A percentile compares a stretch with the other conserved stretches of the same genome.
phyloP scores from a whole-genome alignment of 2,113 vertebrate species.

The Pangasianodon hypophthalmus region DNA sequence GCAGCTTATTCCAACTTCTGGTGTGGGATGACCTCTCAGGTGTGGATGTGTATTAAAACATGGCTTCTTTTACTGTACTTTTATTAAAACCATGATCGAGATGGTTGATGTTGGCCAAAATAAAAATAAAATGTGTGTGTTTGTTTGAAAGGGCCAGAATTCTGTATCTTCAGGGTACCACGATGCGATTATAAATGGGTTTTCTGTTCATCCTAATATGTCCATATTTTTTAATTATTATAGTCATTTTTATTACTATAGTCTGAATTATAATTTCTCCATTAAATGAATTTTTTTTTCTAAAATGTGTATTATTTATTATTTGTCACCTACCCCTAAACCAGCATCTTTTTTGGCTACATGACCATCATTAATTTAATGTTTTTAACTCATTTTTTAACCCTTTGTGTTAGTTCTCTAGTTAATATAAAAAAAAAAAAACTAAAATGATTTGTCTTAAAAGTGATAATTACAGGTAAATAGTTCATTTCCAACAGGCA shows the following conservation, averaged over 20 bases:
- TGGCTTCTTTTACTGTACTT: background rate
- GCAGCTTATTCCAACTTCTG: conserved; percentile 95
- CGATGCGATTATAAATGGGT: background rate
- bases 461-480: background rate
- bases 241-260: background rate
- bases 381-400: background rate
- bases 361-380: background rate
- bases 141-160: background rate
- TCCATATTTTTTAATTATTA: background rate
- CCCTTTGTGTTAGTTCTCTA: too few relatives aligned
- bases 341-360: background rate
- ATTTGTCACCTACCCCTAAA: background rate
- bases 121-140: background rate
- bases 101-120: background rate
- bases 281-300: background rate
- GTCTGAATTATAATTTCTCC: background rate
- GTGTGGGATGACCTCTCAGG: conserved; percentile 93
- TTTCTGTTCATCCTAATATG: background rate
- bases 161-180: background rate
- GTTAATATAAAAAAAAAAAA: background rate
- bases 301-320: background rate
- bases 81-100: background rate
- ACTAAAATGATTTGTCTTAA: background rate
- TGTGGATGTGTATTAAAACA: conserved; percentile 51
- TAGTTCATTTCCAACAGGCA: background rate